Conservation (phyloP, 2,113 vertebrate genomes). For the Cercopithecus mona region DNA sequence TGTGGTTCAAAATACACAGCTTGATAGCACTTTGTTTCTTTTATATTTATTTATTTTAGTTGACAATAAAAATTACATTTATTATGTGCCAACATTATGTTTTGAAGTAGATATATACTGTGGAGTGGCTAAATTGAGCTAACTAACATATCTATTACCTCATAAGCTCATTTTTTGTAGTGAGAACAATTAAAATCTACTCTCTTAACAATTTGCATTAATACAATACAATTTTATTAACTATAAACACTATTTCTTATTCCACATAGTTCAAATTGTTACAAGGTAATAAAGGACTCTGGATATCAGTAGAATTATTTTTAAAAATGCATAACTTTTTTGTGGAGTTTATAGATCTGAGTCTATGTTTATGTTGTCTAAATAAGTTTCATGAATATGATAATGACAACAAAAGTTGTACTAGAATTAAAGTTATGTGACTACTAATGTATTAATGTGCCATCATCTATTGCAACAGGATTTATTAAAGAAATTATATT, state of each 20-base stretch:
- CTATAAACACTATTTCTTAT: neutral
- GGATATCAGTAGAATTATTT: neutral
- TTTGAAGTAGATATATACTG: neutral
- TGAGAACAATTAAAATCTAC: neutral
- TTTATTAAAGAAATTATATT: neutral
- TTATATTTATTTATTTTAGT: neutral
- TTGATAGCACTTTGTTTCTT: neutral
- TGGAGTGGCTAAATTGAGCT: neutral
- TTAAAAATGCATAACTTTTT: neutral
- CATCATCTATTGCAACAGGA: neutral
- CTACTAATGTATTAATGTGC: neutral
- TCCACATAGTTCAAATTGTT: neutral
- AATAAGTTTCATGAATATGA: neutral
- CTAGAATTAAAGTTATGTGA: neutral
- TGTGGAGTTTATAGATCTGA: neutral
- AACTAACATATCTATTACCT: neutral
- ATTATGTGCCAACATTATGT: too few species aligned
- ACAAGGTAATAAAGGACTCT: accelerated
- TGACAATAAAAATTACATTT: neutral
- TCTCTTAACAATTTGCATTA: neutral
- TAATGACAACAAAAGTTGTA: neutral
- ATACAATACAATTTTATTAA: neutral
- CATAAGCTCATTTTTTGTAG: neutral
- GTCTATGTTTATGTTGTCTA: neutral
- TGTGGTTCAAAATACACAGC: neutral